Percentiles rank a stretch among this genome's conserved stretches.
These are phyloP conservation scores for Limnephilus rhombicus DNA, from an alignment of 2,888 invertebrate species.

Conservation along the genomic window DNA sequence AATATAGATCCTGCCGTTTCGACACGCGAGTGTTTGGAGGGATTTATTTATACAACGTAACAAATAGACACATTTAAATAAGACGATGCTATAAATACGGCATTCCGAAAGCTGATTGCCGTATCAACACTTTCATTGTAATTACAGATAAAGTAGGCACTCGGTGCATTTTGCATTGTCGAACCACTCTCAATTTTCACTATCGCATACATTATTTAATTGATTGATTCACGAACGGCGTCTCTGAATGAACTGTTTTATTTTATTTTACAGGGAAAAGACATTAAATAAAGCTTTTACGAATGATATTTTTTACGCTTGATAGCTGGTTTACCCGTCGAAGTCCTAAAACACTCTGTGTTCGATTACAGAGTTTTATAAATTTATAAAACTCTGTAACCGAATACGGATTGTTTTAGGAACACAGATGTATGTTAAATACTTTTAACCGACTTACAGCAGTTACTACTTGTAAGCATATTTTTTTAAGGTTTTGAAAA, in stretches of 20 bases:
- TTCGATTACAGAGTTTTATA: too few relatives aligned
- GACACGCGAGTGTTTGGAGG: slow-evolving; percentile 13
- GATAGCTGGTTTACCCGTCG: not conserved
- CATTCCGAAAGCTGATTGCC: not conserved
- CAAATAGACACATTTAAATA: slow-evolving; percentile 26
- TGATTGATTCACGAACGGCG: not conserved
- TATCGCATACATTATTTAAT: not conserved
- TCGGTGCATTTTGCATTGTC: not conserved
- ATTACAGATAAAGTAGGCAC: not conserved
- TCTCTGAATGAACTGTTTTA: not conserved
- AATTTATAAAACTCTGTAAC: not conserved
- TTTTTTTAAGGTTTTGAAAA: too few relatives aligned
- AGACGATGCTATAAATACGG: not conserved
- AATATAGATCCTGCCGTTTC: slow-evolving; percentile 20
- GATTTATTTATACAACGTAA: slow-evolving; percentile 21
- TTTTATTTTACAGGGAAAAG: not conserved
- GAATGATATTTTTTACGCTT: not conserved
- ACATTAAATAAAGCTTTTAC: not conserved
- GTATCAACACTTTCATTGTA: not conserved
- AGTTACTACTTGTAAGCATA: too few relatives aligned
- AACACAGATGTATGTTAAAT: too few relatives aligned
- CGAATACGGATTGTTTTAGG: too few relatives aligned
- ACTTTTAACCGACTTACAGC: too few relatives aligned
- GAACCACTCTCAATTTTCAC: not conserved
- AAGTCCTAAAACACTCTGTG: not conserved